Base-by-base conservation (phyloP, 2,888 invertebrate species). In the Eupithecia subumbrata region DNA sequence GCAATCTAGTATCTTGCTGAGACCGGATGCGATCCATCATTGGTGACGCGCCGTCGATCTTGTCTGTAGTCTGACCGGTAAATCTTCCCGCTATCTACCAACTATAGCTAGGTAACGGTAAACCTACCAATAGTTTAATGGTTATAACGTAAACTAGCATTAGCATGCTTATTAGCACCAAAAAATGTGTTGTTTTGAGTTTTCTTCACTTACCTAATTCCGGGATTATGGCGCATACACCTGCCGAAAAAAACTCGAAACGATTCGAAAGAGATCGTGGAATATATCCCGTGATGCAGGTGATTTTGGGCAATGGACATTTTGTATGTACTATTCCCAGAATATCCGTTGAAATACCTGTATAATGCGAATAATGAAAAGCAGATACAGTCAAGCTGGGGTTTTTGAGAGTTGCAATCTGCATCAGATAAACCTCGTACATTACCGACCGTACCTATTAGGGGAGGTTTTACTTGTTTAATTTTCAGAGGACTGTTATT, bases 401-500 rank as follows among this genome's bases (percentile, higher is more conserved):
- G 48, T 18, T 8, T 48, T n/a, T 3, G 56, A 56, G 56, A 56
- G 25, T 25, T 60, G 22, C 14, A 25, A 25, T 60, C 12, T 60
- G 56, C 56, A 56, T 56, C 56, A 22, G n/a, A 52, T 60, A 14
- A 14, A 25, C 60, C 22, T 60, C 60, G 5, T 60, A 5, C 12
- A 5, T 25, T 37, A 2, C 22, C 22, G 22, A 12, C 0, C 22
- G 9, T 56, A 60, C 14, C n/a, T 60, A n/a, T 25, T 25, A 4
- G 56, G 3, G 22, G 11, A 56, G n/a, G 9, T 56, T 60, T 25
- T 72, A 79, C 81, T 83, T 84, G 82, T 84, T 64, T 34, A 34
- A 64, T 16, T 64, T 64, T 64, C 9, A 18, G 30, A 34, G 34
- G 64, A 64, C 30, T 34, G 30, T 64, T 63, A 30, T 63, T 63